These are phyloP conservation scores for Galaxias olidus DNA, from an alignment of 2,797 vertebrate genomes.

Conservation along the genomic window DNA sequence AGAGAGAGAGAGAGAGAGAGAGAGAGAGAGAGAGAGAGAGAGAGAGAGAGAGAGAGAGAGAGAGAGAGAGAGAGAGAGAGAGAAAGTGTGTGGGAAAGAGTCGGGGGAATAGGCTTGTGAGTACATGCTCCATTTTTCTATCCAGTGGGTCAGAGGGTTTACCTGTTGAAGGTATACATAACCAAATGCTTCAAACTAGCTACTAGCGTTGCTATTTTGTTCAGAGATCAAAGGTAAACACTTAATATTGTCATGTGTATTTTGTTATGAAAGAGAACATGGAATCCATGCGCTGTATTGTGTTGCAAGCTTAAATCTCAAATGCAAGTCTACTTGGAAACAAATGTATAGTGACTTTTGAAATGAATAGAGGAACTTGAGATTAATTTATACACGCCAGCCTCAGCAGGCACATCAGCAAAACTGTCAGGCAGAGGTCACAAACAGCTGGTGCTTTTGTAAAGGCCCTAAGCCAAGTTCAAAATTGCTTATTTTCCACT, in stretches of 20 bases:
- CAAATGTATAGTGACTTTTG: slow-evolving; percentile 72
- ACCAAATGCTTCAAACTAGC: no score
- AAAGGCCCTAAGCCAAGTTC: slow-evolving; percentile 54
- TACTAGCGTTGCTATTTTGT: slow-evolving; percentile 2
- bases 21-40: no score
- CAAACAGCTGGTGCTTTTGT: slow-evolving; percentile 42
- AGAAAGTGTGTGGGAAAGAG: no score
- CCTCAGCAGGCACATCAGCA: slow-evolving; percentile 76
- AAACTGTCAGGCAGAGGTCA: slow-evolving; percentile 79
- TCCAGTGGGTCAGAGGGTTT: no score
- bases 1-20: no score
- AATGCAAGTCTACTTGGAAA: slow-evolving; percentile 50
- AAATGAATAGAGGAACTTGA: slow-evolving; percentile 88
- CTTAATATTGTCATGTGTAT: slow-evolving; percentile 6
- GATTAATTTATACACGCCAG: slow-evolving; percentile 79
- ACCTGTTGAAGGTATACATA: no score
- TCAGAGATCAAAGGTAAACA: slow-evolving; percentile 19
- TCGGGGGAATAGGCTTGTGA: no score
- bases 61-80: no score
- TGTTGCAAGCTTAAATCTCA: slow-evolving; percentile 36
- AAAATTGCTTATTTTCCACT: slow-evolving; percentile 75
- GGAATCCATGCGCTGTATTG: slow-evolving; percentile 34
- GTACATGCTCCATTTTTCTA: no score
- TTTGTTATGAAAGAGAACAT: slow-evolving; percentile 1
- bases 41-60: no score